Evolutionary conservation across 2,888 invertebrate species (phyloP), one percentile per base, ranked within the genome.

Genomic region (Drosophila atripex): DNA sequence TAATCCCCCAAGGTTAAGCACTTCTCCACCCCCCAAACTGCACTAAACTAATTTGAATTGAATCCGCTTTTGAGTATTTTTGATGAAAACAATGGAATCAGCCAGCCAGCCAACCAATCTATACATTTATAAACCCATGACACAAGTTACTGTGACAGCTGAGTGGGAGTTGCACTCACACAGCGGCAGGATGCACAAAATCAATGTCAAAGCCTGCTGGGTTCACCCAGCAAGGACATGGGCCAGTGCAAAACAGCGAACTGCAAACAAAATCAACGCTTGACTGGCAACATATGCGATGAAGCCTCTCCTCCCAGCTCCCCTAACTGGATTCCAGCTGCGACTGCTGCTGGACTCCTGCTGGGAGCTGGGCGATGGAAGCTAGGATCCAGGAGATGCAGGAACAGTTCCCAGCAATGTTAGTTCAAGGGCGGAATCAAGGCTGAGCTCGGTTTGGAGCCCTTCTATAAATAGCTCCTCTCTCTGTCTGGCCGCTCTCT

Each of bases 261-360:
- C 16, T 35, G 46, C 59, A 55, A 45, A 25, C 46, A 65, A 51
- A 60, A 76, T 78, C 70, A 57, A 76, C 70, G 88, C 80, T 75
- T 75, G 69, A 77, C 72, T 86, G 69, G 72, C 52, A 61, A 74
- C 88, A 87, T 68, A 78, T 85, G 77, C 80, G 71, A 35, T 45
- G 35, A 55, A 59, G 30, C 35, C 14, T 14, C 55, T 30, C 16
- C 30, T 53, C 70, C 47, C 32, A 55, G 14, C 46, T 32, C 52
- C 43, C 25, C 21, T 14, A 28, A 87, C 77, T 85, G 87, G 87
- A 76, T 85, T 87, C 87, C 86, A 85, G 80, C 80, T 80, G 88
- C 71, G 71, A 46, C 12, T 54, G 25, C 57, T 56, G 35, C 68
- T 66, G 63, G 41, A 46, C 11, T 16, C 52, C 52, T 28, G 25